Base-by-base conservation (phyloP, 2,888 invertebrate genomes). In the Eurois occulta region DNA sequence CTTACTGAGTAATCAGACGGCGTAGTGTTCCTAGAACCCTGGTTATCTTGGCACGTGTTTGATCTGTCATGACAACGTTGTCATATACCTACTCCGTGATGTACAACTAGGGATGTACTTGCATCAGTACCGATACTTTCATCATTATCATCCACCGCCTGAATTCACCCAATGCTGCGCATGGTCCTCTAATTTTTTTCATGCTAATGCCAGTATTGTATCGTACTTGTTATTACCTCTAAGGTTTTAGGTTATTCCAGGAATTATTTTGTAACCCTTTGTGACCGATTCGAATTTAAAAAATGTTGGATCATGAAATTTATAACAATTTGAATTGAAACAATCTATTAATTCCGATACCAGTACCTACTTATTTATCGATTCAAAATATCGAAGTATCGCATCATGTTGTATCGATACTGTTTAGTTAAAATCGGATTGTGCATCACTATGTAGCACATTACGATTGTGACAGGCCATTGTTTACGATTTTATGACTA, bases 11-110 rank as follows among this genome's bases (percentile, higher is more conserved):
- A 81, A 76, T 73, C 48, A 83, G 55, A 48, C n/a, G 60, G 55
- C 55, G 62, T 32, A 67, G 16, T 43, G 38, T 83, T 83, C 78
- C 55, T 72, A 83, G 74, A 75, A 83, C 5, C 24, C 2, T 52
- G 16, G 38, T 74, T 83, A 86, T 86, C 74, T 48, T 38, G 60
- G 62, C 86, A 86, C 84, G 86, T 84, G 84, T 83, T 62, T 32
- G 41, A 65, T 66, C 32, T 58, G 65, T 74, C 55, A 71, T 64
- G 55, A 58, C 35, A 38, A 71, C 28, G 21, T n/a, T 58, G 38
- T 48, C 48, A 69, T 46, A 38, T 28, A 74, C n/a, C 60, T 58
- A 58, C 58, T 58, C 13, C 8, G 18, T 3, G 16, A 11, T 35
- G 28, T 35, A 38, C 8, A 28, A 62, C 55, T 62, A 62, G 62